Evolutionary conservation across 2,797 vertebrate species (phyloP).

Genomic region (Potorous gilbertii): DNA sequence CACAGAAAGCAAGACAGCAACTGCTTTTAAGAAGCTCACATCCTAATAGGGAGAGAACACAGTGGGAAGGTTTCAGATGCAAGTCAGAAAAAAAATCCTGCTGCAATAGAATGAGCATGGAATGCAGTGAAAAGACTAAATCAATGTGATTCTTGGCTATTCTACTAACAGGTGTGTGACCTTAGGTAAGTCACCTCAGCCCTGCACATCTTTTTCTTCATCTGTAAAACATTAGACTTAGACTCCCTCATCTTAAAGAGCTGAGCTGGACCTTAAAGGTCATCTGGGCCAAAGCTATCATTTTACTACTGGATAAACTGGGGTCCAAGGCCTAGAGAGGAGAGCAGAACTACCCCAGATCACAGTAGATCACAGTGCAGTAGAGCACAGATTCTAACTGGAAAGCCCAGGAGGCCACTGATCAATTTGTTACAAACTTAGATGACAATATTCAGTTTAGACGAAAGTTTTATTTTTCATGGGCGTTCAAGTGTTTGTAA

Average conservation of each 20-base stretch:
- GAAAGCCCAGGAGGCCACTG: not conserved
- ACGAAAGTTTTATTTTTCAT: not conserved
- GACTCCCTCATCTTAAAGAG: not conserved
- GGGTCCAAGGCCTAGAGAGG: not conserved
- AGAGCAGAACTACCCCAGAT: not conserved
- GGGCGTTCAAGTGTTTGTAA: not conserved
- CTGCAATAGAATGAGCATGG: not conserved
- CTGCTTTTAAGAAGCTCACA: not conserved
- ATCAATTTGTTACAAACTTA: not conserved
- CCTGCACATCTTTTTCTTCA: not conserved
- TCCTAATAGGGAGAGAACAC: not conserved
- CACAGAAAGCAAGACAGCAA: not conserved
- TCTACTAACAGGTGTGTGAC: not conserved
- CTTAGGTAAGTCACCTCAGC: not conserved
- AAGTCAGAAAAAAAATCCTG: not conserved
- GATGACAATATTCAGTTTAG: slow-evolving; percentile 54
- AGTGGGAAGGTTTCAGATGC: not conserved
- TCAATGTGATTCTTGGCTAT: not conserved
- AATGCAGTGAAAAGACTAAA: not conserved
- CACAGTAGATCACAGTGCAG: not conserved
- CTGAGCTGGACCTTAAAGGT: not conserved
- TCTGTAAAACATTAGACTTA: not conserved
- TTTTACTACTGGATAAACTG: not conserved
- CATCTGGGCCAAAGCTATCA: not conserved
- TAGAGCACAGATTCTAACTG: not conserved